Conservation (phyloP, 1,140 invertebrate species). For the Mylabris phalerata region DNA sequence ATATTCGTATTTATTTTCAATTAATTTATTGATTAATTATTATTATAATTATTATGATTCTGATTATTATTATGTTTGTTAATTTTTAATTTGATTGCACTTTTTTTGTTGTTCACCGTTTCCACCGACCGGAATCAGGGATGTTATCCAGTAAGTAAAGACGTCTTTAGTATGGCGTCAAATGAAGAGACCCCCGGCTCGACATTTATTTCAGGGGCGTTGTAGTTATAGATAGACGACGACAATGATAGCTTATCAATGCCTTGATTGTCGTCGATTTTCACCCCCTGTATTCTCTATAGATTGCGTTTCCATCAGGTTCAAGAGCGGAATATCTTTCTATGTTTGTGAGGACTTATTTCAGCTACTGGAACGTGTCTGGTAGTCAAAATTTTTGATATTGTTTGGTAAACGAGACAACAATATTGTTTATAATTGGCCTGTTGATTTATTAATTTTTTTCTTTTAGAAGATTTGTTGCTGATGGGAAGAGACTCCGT, state of each 20-base stretch:
- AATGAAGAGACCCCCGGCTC: neutral
- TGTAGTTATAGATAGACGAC: constrained; percentile 7
- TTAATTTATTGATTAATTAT: neutral
- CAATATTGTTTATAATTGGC: too few relatives aligned
- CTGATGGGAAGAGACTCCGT: too few relatives aligned
- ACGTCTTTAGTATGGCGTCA: neutral
- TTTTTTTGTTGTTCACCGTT: constrained; percentile 65
- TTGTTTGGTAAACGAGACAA: too few relatives aligned
- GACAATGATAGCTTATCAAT: neutral
- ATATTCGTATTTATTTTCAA: constrained; percentile 17
- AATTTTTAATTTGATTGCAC: constrained; percentile 71
- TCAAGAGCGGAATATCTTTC: constrained; percentile 2
- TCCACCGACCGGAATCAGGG: constrained; percentile 59
- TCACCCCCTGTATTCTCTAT: constrained; percentile 7
- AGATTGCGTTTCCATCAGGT: constrained; percentile 12
- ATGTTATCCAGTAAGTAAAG: constrained; percentile 77
- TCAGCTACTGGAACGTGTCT: too few relatives aligned
- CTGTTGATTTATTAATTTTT: too few relatives aligned
- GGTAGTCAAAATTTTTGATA: too few relatives aligned
- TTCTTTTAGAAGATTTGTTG: too few relatives aligned
- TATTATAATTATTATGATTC: constrained; percentile 47
- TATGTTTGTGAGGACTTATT: too few relatives aligned
- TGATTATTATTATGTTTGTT: constrained; percentile 55
- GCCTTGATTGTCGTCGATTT: constrained; percentile 5
- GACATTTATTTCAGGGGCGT: neutral